Conservation (phyloP, 2,888 invertebrate species). For the Pheosia gnoma region DNA sequence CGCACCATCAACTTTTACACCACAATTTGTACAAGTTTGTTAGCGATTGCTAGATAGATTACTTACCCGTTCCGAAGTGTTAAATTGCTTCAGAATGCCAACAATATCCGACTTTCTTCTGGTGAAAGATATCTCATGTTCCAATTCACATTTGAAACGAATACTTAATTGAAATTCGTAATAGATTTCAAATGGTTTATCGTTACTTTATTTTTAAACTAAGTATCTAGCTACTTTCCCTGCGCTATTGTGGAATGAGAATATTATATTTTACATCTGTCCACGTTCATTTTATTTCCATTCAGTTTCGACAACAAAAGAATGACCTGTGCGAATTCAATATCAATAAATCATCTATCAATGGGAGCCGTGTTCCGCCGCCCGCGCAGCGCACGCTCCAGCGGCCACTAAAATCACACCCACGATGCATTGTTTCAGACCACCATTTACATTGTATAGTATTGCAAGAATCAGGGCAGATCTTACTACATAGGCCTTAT, state of each 20-base stretch:
- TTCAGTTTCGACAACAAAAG: constrained; percentile 41
- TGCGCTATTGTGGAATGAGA: constrained; percentile 17
- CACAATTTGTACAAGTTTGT: constrained; percentile 28
- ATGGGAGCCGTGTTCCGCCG: constrained; percentile 50
- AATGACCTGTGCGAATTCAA: constrained; percentile 59
- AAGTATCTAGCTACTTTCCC: constrained; percentile 32
- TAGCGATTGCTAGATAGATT: constrained; percentile 9
- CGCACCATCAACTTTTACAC: constrained; percentile 24
- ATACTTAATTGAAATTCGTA: constrained; percentile 39
- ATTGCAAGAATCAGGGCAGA: constrained; percentile 26
- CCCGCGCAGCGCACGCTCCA: constrained; percentile 40
- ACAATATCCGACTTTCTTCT: constrained; percentile 27
- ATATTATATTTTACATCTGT: constrained; percentile 32
- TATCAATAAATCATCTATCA: constrained; percentile 65
- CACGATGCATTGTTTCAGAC: constrained; percentile 42
- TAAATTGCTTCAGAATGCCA: neutral
- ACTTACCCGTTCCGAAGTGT: neutral
- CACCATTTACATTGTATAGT: constrained; percentile 25
- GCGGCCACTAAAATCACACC: constrained; percentile 47
- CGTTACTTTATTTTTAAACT: constrained; percentile 20
- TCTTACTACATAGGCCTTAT: constrained; percentile 38
- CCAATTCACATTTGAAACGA: constrained; percentile 33
- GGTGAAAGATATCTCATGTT: constrained; percentile 41
- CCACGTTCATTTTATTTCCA: constrained; percentile 36
- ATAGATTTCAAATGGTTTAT: constrained; percentile 23